Evolutionary conservation across 2,888 invertebrate genomes (phyloP).

Genomic region (Tipula unca): DNA sequence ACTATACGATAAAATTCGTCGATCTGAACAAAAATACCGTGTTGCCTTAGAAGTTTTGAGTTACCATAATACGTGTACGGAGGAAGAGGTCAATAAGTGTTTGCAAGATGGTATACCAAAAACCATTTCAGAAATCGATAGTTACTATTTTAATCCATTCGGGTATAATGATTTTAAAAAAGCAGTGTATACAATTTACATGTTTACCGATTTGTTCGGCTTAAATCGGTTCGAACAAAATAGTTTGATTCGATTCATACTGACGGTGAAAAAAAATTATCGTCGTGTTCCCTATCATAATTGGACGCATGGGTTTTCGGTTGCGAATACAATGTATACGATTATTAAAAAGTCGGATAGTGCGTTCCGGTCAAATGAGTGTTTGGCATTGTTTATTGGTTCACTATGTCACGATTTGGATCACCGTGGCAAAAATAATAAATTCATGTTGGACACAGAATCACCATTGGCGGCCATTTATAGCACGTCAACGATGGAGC

Average conservation of each 20-base stretch:
- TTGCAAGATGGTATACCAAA: slow-evolving; percentile 30
- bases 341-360: slow-evolving; percentile 53
- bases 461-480: slow-evolving; percentile 78
- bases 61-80: slow-evolving; percentile 71
- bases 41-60: slow-evolving; percentile 76
- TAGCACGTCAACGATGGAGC: slow-evolving; percentile 78
- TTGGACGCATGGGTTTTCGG: slow-evolving; percentile 82
- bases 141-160: slow-evolving; percentile 66
- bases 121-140: slow-evolving; percentile 38
- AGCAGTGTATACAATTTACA: slow-evolving; percentile 60
- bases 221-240: slow-evolving; percentile 56
- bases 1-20: slow-evolving; percentile 70
- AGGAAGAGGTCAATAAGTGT: slow-evolving; percentile 52
- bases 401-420: slow-evolving; percentile 80
- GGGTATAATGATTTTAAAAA: slow-evolving; percentile 61
- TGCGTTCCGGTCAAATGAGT: slow-evolving; percentile 53
- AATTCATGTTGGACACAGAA: slow-evolving; percentile 74
- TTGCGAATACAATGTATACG: slow-evolving; percentile 74
- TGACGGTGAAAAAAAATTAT: slow-evolving; percentile 80
- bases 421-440: slow-evolving; percentile 78
- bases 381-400: slow-evolving; percentile 67
- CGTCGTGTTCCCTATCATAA: slow-evolving; percentile 78
- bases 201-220: slow-evolving; percentile 69
- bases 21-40: slow-evolving; percentile 74
- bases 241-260: slow-evolving; percentile 59